Base-by-base conservation (phyloP, 2,797 vertebrate species). In the Gephyroberyx darwinii region DNA sequence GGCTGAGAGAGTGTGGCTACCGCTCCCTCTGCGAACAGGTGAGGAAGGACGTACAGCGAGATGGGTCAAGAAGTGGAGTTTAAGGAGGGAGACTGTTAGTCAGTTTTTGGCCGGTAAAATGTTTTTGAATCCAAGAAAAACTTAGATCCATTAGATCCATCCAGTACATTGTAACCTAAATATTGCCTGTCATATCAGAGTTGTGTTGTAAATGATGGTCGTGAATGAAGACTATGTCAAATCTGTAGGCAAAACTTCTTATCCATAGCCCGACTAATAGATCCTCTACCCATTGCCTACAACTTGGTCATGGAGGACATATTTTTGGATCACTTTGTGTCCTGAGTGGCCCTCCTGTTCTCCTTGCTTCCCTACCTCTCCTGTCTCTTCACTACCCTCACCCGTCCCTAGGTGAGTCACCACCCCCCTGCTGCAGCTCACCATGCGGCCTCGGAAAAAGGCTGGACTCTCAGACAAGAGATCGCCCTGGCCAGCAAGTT, bases 401-500 rank as follows among this genome's bases (percentile, higher is more conserved):
- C 14, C 17, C 37, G 74, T 13, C 59, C 48, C 39, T 81, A 98
- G 97, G 97, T 98, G 81, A 98, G 97, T 81, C 97, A 98, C 88
- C 97, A 98, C 60, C 97, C 97, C 0, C 97, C 97, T 0, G 97
- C 97, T 0, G 97, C 97, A 0, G 97, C 97, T 3, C 97, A 98
- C 88, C 95, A 98, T 0, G 96, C 95, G 0, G 88, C 95, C 60
- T 98, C 97, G 75, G 95, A 93, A 75, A 93, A 96, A 9, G 97
- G 97, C 77, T 99, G 97, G 97, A 96, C 93, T 0, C 92, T 98
- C 66, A 94, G 94, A 67, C 97, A 98, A 83, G 97, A 98, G 84
- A 98, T 98, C 30, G 95, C 95, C 61, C 92, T 99, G 86, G 96
- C 97, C 92, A 99, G 97, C 97, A 99, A 99, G 70, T 98, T 99